Conservation (phyloP, 2,888 invertebrate species). For the Chymomyza procnemis region DNA sequence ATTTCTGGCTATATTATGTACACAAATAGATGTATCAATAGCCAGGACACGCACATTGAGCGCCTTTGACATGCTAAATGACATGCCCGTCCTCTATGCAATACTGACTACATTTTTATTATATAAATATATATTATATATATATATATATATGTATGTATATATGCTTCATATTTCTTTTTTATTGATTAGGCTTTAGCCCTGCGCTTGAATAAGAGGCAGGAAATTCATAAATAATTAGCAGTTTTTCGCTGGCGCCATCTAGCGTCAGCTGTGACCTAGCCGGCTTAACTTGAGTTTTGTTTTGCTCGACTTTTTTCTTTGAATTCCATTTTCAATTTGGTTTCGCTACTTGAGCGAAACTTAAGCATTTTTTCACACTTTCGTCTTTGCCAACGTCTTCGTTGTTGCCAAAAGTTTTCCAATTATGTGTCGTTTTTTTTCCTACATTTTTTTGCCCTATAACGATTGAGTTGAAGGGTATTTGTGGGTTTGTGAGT, state of each 20-base stretch:
- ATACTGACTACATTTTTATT: too few species aligned
- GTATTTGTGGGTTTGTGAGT: too few species aligned
- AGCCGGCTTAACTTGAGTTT: not conserved
- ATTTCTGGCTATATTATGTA: not conserved
- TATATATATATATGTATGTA: too few species aligned
- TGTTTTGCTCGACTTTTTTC: conserved; percentile 4
- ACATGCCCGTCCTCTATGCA: not conserved
- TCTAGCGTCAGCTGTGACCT: not conserved
- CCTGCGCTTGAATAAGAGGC: not conserved
- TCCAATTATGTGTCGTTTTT: conserved; percentile 65
- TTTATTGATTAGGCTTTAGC: conserved; percentile 35
- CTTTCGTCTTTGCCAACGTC: conserved; percentile 37
- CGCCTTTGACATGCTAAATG: not conserved
- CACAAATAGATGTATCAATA: not conserved
- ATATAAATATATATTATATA: too few species aligned
- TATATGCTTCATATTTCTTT: too few species aligned
- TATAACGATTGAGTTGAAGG: too few species aligned
- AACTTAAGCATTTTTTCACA: conserved; percentile 68
- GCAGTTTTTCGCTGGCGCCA: not conserved
- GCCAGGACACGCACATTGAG: not conserved
- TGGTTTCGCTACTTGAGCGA: conserved; percentile 40
- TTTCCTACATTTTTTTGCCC: not conserved
- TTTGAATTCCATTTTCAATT: conserved; percentile 35
- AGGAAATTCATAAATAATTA: not conserved
- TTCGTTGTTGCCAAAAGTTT: conserved; percentile 53